A percentile compares a stretch with the other conserved stretches of the same genome.
Conservation (phyloP, 2,797 vertebrate genomes). For the Tauraco hartlaubi region DNA sequence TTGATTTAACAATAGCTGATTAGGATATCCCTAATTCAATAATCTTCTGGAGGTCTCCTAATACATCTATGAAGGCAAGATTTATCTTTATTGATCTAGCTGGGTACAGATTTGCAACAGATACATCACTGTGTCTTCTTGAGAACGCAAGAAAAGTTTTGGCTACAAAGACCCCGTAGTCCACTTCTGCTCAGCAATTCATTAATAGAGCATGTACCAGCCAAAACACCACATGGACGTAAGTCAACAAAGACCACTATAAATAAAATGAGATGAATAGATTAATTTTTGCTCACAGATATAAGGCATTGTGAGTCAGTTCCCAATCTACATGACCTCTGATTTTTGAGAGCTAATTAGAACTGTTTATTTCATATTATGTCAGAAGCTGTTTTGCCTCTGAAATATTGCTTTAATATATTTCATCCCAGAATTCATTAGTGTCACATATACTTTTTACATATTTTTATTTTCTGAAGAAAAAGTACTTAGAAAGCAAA, state of each 20-base stretch:
- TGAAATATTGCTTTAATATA: neutral
- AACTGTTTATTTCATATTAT: neutral
- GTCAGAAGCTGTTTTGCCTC: neutral
- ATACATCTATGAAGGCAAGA: neutral
- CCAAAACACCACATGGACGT: neutral
- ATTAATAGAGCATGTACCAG: neutral
- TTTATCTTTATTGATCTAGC: neutral
- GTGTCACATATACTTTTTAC: neutral
- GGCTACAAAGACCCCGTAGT: neutral
- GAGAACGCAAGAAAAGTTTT: neutral
- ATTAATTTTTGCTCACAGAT: neutral
- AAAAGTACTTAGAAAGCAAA: neutral
- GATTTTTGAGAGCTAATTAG: neutral
- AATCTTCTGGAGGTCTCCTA: neutral
- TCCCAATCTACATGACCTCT: neutral
- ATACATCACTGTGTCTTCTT: neutral
- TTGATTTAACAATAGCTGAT: neutral
- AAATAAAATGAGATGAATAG: neutral
- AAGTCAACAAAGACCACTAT: neutral
- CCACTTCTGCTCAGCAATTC: neutral
- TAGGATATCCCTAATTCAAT: neutral
- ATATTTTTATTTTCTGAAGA: neutral
- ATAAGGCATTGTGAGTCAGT: neutral
- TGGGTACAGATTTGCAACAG: neutral
- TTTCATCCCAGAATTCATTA: neutral